Conservation (phyloP, 2,888 invertebrate species). For the Rotaria macrura region DNA sequence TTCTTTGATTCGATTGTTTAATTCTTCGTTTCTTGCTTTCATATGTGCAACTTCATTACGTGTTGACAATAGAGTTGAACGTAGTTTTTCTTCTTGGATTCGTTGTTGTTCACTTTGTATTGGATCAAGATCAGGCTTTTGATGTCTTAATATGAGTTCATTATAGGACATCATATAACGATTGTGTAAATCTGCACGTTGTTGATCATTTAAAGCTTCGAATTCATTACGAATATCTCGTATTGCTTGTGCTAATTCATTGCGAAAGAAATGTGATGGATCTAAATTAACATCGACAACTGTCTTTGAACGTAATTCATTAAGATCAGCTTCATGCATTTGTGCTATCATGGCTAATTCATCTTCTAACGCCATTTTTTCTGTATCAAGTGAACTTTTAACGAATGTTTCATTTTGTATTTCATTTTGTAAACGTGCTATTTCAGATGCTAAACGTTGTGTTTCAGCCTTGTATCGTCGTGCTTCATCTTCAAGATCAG, state of each 20-base stretch:
- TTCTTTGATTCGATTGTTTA: conserved; percentile 29
- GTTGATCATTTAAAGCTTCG: conserved; percentile 27
- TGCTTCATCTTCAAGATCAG: conserved; percentile 33
- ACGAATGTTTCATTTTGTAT: conserved; percentile 27
- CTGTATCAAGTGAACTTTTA: conserved; percentile 30
- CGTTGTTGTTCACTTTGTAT: conserved; percentile 29
- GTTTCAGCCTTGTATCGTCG: conserved; percentile 34
- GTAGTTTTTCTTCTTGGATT: conserved; percentile 23
- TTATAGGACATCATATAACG: conserved; percentile 31
- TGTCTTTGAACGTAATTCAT: conserved; percentile 27
- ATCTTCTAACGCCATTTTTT: conserved; percentile 33
- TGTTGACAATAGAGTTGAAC: conserved; percentile 22
- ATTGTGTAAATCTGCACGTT: conserved; percentile 30
- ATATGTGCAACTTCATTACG: conserved; percentile 30
- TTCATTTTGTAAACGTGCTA: conserved; percentile 29
- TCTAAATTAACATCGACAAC: conserved; percentile 32
- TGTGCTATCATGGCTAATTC: conserved; percentile 27
- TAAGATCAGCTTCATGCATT: conserved; percentile 30
- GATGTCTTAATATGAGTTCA: conserved; percentile 22
- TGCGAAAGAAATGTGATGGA: conserved; percentile 30
- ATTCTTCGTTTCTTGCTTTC: conserved; percentile 32
- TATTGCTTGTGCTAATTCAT: conserved; percentile 33
- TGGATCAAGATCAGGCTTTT: conserved; percentile 24
- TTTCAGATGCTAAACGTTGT: conserved; percentile 32
- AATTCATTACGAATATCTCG: conserved; percentile 32